A percentile compares a stretch with the other conserved stretches of the same genome.
Evolutionary conservation across 2,113 vertebrate species (phyloP).

Genomic region (Centropus bengalensis): DNA sequence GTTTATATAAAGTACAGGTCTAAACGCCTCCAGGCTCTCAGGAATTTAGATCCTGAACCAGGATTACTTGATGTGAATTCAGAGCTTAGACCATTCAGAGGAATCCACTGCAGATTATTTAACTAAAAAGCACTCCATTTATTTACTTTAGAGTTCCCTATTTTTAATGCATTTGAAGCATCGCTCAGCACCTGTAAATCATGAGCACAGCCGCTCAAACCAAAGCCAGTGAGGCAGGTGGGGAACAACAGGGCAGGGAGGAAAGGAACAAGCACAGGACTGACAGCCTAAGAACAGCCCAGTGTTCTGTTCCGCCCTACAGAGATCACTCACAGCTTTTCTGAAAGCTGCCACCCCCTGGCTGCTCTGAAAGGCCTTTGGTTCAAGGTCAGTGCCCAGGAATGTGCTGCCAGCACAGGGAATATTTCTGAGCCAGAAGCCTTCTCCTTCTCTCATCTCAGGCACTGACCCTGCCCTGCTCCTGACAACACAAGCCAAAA

Average conservation of each 20-base stretch:
- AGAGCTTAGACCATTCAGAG: background rate
- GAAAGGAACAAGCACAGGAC: background rate
- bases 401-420: background rate
- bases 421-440: background rate
- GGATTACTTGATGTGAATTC: background rate
- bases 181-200: background rate
- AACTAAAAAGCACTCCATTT: background rate
- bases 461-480: background rate
- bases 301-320: background rate
- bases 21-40: background rate
- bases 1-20: background rate
- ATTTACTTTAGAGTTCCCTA: background rate
- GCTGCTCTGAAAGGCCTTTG: background rate
- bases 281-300: background rate
- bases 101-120: background rate
- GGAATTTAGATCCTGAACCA: background rate
- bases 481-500: background rate
- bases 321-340: background rate
- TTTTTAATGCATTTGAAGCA: background rate
- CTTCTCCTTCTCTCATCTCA: background rate
- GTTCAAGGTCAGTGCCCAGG: background rate
- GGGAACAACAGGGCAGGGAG: background rate
- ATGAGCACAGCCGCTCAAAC: background rate
- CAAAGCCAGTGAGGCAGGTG: background rate
- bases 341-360: background rate